phyloP scores from a whole-genome alignment of 2,888 invertebrate species.

The Cryptosula pallasiana region DNA sequence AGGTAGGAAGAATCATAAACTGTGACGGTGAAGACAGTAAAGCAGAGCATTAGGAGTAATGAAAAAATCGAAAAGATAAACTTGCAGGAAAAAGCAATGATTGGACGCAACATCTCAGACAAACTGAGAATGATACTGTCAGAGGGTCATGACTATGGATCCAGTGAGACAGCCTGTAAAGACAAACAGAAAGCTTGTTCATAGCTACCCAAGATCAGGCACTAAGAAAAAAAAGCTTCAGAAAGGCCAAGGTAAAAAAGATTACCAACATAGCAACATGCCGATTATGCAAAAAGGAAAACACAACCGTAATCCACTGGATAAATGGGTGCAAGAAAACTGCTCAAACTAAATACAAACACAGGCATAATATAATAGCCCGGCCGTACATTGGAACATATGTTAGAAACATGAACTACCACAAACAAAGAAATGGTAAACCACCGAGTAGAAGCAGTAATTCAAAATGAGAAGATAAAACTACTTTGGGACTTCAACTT shows the following conservation, averaged over 20 bases:
- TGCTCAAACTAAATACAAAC: not conserved
- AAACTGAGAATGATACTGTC: not conserved
- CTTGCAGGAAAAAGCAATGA: slow-evolving; percentile 1
- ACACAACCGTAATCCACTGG: not conserved
- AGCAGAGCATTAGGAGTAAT: not conserved
- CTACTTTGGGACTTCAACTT: not conserved
- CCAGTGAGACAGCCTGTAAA: not conserved
- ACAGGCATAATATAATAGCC: not conserved
- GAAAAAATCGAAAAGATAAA: not conserved
- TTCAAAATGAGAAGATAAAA: not conserved
- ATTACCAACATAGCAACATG: not conserved
- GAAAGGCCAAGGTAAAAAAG: not conserved
- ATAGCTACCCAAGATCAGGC: slow-evolving; percentile 10
- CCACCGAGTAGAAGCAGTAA: not conserved
- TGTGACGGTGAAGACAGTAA: not conserved
- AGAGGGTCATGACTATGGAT: not conserved
- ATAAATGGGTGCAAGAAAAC: not conserved
- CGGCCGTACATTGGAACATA: not conserved
- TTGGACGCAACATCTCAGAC: not conserved
- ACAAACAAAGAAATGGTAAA: not conserved
- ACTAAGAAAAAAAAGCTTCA: not conserved
- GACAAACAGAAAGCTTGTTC: not conserved
- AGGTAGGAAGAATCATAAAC: not conserved
- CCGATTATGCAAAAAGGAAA: not conserved
- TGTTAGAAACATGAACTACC: not conserved